Base-by-base conservation (phyloP, 2,113 vertebrate species). In the Apteryx mantelli region DNA sequence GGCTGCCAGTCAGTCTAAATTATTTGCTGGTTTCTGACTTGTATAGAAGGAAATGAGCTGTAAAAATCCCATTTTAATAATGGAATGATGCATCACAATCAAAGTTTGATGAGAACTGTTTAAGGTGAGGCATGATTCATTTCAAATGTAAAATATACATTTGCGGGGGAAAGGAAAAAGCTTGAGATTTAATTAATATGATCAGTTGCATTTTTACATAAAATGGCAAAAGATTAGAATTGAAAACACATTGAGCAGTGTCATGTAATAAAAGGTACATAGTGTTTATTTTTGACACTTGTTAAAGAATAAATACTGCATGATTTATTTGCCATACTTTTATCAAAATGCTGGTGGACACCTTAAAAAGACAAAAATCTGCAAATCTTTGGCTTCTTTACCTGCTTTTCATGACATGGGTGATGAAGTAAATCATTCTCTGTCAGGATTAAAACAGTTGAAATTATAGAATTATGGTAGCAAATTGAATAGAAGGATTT, bases 401-500 rank as follows among this genome's bases (percentile, higher is more conserved):
- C 60, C 15, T 88, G n/a, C 55, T 93, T 86, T 95, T 75, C 60
- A 83, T 77, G 60, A 64, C 32, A 42, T 61, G n/a, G 42, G 55
- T 88, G 50, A 75, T 81, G 68, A 94, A 70, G 36, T 63, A 76
- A 95, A 55, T 87, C 5, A 73, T 89, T 86, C 26, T 95, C 21
- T 74, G 64, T 60, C 52, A 34, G 40, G 44, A 92, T 71, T 94
- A 91, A 94, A 78, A 6, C 13, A 75, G 14, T 6, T 64, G 46
- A 91, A 93, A 89, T n/a, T 86, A 82, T 78, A 83, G 60, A 94
- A 88, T 74, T 53, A 68, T 83, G 71, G 32, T 83, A 86, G 44
- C 71, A 94, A 90, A 86, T 93, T 86, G 42, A 95, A 88, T 68
- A 20, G 15, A n/a, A 94, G 55, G 52, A 81, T 95, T 90, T 93